A percentile compares a stretch with the other conserved stretches of the same genome.
These are phyloP conservation scores for Hemitrygon akajei DNA, from an alignment of 2,797 vertebrate species.

Conservation along the genomic window DNA sequence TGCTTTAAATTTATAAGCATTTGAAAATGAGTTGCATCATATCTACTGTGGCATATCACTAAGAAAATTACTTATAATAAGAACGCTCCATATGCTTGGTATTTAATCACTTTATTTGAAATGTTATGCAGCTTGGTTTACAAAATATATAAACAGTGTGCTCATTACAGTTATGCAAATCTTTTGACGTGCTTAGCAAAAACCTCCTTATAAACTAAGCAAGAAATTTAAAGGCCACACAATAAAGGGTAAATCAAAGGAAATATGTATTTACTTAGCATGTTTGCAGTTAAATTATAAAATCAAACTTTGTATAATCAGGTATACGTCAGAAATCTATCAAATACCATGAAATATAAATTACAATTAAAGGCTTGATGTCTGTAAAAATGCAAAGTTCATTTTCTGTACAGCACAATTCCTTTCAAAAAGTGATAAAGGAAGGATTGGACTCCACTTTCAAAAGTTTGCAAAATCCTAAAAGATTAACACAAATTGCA, in stretches of 20 bases:
- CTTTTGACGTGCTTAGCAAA: conserved; percentile 42
- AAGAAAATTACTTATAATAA: background rate
- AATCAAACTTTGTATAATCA: conserved; percentile 51
- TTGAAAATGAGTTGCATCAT: background rate
- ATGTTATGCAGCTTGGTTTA: conserved; percentile 52
- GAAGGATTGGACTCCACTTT: background rate
- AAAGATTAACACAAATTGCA: background rate
- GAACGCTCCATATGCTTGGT: background rate
- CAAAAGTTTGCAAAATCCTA: conserved; percentile 6
- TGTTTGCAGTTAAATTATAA: conserved; percentile 62
- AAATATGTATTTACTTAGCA: conserved; percentile 41
- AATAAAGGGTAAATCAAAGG: conserved; percentile 49
- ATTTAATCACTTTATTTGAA: conserved; percentile 61
- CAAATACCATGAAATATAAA: conserved; percentile 70
- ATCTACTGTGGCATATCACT: background rate
- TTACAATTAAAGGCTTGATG: conserved; percentile 73
- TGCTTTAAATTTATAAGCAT: background rate
- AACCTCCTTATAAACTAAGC: conserved; percentile 50
- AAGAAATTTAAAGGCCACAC: conserved; percentile 44
- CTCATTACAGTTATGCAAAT: conserved; percentile 47
- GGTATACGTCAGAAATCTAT: conserved; percentile 53
- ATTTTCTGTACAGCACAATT: conserved; percentile 33
- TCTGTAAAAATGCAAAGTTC: conserved; percentile 48
- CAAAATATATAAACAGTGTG: conserved; percentile 49
- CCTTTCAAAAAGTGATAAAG: conserved; percentile 2